Base-by-base conservation (phyloP, 2,113 vertebrate genomes). In the Prietella phreatophila region DNA sequence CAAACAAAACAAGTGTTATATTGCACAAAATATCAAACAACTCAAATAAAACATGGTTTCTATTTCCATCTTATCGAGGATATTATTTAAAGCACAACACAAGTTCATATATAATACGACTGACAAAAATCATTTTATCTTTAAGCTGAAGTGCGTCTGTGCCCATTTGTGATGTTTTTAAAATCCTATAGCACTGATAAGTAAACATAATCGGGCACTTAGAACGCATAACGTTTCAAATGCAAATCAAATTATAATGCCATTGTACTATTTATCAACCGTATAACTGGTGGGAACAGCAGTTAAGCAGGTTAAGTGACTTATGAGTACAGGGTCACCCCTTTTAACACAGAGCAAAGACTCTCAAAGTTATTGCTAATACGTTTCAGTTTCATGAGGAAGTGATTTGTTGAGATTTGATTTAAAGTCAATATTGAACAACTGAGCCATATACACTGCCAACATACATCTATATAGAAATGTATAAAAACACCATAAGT, bases 21-120 rank as follows among this genome's bases (percentile, higher is more conserved):
- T 90, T 91, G 89, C 90, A 91, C 90, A 88, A 85, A 89, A 83
- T 82, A 69, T 82, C 86, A 88, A 33, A 50, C 76, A 65, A 63
- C n/a, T 82, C 22, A 36, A 84, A 79, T 30, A 79, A 27, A 17
- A 55, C 11, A 63, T 25, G 36, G 39, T 82, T 86, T 47, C 85
- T 83, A 47, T 50, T 60, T 47, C 56, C 50, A 82, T 76, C 65
- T 86, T 84, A 86, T 86, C 86, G 85, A 84, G 83, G 55, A 69
- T 82, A 89, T 75, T 71, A 75, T 36, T 65, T 50, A 82, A 88
- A 82, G 86, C 58, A 82, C 63, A 69, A 87, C 84, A 89, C 73
- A 78, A 65, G 55, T 82, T 73, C n/a, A 17, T 86, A 17, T 86
- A 39, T 78, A 56, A 39, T 78, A 47, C 76, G 50, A 81, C 67